Conservation (phyloP, 1,140 invertebrate species). For the Drosophila ironensis region DNA sequence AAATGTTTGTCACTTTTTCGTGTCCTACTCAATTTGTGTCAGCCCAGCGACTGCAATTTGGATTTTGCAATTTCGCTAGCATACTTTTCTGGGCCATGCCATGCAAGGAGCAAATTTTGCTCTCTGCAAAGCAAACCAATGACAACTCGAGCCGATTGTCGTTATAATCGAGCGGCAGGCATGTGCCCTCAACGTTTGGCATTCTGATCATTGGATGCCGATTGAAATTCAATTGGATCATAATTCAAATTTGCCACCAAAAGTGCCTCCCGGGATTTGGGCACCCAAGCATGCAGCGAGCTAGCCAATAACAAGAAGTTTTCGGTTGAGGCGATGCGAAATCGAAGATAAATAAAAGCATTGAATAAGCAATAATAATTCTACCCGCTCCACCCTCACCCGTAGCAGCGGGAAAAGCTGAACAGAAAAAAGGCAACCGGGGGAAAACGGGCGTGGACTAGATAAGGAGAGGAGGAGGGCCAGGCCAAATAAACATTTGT, state of each 20-base stretch:
- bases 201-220: slow-evolving; percentile 65
- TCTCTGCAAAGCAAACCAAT: slow-evolving; percentile 48
- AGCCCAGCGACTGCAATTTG: slow-evolving; percentile 62
- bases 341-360: slow-evolving; percentile 78
- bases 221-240: slow-evolving; percentile 77
- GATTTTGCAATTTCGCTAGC: slow-evolving; percentile 72
- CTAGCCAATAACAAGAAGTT: slow-evolving; percentile 37
- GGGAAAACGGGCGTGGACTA: slow-evolving; percentile 44
- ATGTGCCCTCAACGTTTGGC: slow-evolving; percentile 7
- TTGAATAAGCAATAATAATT: slow-evolving; percentile 73
- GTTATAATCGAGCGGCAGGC: slow-evolving; percentile 11
- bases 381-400: neutral
- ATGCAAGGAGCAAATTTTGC: slow-evolving; percentile 66
- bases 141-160: slow-evolving; percentile 2
- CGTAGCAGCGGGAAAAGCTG: too few relatives aligned
- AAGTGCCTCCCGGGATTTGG: slow-evolving; percentile 28
- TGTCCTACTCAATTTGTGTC: slow-evolving; percentile 76
- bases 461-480: slow-evolving; percentile 66
- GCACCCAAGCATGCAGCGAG: slow-evolving; percentile 43
- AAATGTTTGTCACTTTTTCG: slow-evolving; percentile 79
- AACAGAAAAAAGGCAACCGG: slow-evolving; percentile 37
- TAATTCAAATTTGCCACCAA: slow-evolving; percentile 53
- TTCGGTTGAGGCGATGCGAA: slow-evolving; percentile 53
- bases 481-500: slow-evolving; percentile 64
- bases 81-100: slow-evolving; percentile 66